phyloP scores from a whole-genome alignment of 2,113 vertebrate species.

The Crotalus helleri region DNA sequence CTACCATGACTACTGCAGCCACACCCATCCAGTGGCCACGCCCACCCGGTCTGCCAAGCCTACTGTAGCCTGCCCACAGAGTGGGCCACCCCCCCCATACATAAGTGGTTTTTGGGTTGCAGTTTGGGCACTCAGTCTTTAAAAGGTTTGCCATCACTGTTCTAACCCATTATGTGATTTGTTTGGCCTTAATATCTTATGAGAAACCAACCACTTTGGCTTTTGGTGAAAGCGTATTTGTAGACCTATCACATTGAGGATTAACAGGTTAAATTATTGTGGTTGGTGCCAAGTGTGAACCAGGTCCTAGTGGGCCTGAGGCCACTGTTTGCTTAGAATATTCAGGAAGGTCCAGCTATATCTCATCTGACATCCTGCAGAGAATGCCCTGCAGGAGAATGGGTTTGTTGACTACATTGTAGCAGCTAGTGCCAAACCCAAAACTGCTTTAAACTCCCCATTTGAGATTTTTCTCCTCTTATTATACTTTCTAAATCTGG shows the following conservation, averaged over 20 bases:
- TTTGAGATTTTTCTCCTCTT: neutral
- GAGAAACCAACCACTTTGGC: neutral
- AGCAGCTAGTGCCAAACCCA: neutral
- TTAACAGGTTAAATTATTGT: neutral
- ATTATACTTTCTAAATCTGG: neutral
- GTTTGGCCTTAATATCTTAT: neutral
- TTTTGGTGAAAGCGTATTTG: neutral
- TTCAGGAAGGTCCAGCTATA: neutral
- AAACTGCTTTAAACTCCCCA: neutral
- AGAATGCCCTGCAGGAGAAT: neutral
- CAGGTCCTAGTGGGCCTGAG: neutral
- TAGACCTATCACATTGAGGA: neutral
- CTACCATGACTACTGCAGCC: too few species aligned
- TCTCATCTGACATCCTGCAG: neutral
- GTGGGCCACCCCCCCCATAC: too few species aligned
- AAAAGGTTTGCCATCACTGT: neutral
- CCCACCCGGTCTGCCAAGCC: too few species aligned
- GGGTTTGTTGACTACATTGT: neutral
- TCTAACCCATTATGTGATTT: neutral
- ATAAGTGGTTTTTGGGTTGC: too few species aligned
- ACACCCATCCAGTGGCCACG: too few species aligned
- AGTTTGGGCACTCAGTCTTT: too few species aligned
- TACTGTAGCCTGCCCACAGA: too few species aligned
- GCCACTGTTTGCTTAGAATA: neutral
- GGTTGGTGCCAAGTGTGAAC: neutral